phyloP scores from a whole-genome alignment of 2,888 invertebrate genomes.

The Cremastinae sp. region DNA sequence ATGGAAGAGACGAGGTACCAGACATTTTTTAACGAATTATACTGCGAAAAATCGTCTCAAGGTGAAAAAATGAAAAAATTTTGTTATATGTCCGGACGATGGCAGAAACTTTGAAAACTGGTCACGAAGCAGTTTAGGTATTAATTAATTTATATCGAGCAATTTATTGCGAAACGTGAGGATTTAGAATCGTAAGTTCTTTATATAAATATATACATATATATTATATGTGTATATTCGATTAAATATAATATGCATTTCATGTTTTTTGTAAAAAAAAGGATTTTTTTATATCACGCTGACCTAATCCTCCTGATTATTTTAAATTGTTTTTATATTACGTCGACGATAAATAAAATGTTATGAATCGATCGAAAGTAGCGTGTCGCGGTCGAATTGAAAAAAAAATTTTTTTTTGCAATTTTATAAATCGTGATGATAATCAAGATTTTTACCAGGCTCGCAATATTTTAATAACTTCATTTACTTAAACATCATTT shows the following conservation, averaged over 20 bases:
- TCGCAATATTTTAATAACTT: no score
- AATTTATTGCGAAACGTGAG: conserved; percentile 64
- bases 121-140: conserved; percentile 65
- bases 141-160: conserved; percentile 73
- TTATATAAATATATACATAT: conserved; percentile 67
- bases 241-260: conserved; percentile 75
- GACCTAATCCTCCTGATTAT: background rate
- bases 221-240: conserved; percentile 69
- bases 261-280: conserved; percentile 75
- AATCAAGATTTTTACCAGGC: no score
- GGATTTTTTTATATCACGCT: conserved; percentile 5
- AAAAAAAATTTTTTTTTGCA: no score
- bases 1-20: background rate
- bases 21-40: conserved; percentile 58
- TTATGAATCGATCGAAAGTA: background rate
- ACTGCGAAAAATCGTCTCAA: conserved; percentile 50
- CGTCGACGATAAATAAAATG: background rate
- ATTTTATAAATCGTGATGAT: no score
- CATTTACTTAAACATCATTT: no score
- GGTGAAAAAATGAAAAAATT: conserved; percentile 52
- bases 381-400: no score
- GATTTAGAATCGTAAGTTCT: conserved; percentile 68
- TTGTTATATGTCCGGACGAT: conserved; percentile 57
- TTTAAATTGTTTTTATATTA: background rate
- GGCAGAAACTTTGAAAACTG: conserved; percentile 50